Evolutionary conservation across 2,888 invertebrate species (phyloP).

Genomic region (Pollenia angustigena): DNA sequence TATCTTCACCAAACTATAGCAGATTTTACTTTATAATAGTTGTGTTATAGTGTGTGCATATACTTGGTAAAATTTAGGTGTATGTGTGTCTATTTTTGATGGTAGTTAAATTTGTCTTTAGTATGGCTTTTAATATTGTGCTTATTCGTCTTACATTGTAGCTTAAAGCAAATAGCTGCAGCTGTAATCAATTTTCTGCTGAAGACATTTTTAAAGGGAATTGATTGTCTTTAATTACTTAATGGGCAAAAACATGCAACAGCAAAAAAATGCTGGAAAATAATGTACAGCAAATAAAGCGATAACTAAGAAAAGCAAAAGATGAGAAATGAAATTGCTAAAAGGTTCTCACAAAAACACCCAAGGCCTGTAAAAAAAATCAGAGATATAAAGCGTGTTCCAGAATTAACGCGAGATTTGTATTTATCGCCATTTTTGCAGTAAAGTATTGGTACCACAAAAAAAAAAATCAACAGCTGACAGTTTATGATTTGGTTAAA

Average conservation of each 20-base stretch:
- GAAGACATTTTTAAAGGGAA: conserved; percentile 72
- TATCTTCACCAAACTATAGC: conserved; percentile 59
- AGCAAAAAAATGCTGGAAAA: not conserved
- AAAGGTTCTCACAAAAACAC: too few species aligned
- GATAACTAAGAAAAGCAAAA: not conserved
- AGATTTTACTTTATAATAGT: conserved; percentile 25
- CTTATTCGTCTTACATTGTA: conserved; percentile 58
- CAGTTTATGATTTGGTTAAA: too few species aligned
- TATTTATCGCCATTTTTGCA: too few species aligned
- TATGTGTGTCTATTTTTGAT: not conserved
- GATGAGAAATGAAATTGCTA: too few species aligned
- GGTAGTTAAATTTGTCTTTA: conserved; percentile 37
- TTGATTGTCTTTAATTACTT: conserved; percentile 75
- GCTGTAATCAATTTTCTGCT: conserved; percentile 72
- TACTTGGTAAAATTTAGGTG: not conserved
- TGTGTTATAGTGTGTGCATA: not conserved
- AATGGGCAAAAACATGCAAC: conserved; percentile 64
- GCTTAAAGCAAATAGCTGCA: conserved; percentile 67
- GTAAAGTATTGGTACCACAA: too few species aligned
- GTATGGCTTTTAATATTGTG: conserved; percentile 60
- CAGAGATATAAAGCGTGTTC: too few species aligned
- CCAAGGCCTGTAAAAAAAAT: too few species aligned
- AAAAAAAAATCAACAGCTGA: too few species aligned
- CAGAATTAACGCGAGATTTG: too few species aligned
- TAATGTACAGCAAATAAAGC: not conserved